Evolutionary conservation across 2,888 invertebrate species (phyloP).

Genomic region (Dasypolia templi): DNA sequence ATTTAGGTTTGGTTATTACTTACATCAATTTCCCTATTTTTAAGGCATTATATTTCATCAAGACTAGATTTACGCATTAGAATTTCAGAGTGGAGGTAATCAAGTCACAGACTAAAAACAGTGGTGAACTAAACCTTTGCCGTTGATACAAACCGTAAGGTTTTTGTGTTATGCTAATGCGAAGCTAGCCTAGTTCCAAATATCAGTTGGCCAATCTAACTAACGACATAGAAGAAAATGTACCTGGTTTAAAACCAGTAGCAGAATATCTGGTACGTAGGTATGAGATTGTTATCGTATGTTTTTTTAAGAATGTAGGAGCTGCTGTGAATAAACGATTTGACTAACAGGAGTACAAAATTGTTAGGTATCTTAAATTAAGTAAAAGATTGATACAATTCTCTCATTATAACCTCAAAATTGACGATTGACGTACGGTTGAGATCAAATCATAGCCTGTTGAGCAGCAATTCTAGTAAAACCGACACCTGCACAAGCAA

Average conservation of each 20-base stretch:
- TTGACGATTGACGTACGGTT: not conserved
- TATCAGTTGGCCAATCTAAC: conserved; percentile 57
- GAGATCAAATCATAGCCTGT: conserved; percentile 17
- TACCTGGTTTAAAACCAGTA: conserved; percentile 13
- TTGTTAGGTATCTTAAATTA: not conserved
- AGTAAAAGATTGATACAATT: not conserved
- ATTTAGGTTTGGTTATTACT: conserved; percentile 6
- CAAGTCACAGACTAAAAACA: conserved; percentile 18
- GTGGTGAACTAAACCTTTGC: conserved; percentile 38
- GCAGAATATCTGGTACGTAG: not conserved
- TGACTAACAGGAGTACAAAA: not conserved
- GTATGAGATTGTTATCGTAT: not conserved
- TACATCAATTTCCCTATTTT: conserved; percentile 5
- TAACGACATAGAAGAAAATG: conserved; percentile 29
- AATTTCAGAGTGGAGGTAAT: conserved; percentile 16
- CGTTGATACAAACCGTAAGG: conserved; percentile 39
- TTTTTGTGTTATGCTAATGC: conserved; percentile 56
- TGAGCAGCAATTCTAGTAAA: not conserved
- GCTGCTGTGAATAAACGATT: not conserved
- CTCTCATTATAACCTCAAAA: not conserved
- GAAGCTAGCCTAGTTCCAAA: conserved; percentile 53
- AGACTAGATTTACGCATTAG: conserved; percentile 26
- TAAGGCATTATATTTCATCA: conserved; percentile 4
- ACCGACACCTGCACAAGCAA: conserved; percentile 3
- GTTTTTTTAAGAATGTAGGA: not conserved